Evolutionary conservation across 2,888 invertebrate species (phyloP).

Genomic region (Apoderus coryli): DNA sequence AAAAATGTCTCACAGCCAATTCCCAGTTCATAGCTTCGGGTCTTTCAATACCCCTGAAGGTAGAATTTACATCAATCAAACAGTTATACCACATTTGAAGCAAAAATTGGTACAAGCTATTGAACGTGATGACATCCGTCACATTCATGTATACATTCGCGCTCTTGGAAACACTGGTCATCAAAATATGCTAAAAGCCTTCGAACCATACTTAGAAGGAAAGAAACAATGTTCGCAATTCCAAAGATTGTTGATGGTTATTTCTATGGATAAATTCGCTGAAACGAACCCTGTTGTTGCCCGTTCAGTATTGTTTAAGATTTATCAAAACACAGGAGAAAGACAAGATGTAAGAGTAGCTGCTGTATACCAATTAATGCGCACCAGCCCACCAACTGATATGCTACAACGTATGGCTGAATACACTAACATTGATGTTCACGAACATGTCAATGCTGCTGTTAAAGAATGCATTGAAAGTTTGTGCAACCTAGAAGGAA

Average conservation of each 20-base stretch:
- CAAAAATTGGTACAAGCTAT: constrained; percentile 40
- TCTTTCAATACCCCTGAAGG: constrained; percentile 39
- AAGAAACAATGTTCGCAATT: constrained; percentile 39
- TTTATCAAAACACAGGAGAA: constrained; percentile 51
- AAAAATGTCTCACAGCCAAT: constrained; percentile 40
- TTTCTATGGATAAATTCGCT: constrained; percentile 39
- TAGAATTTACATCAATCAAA: constrained; percentile 34
- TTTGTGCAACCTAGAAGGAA: constrained; percentile 35
- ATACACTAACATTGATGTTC: constrained; percentile 48
- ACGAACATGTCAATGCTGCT: constrained; percentile 48
- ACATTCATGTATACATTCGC: constrained; percentile 44
- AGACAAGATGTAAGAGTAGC: constrained; percentile 48
- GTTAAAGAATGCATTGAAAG: constrained; percentile 46
- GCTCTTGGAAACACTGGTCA: constrained; percentile 53
- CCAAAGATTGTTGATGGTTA: constrained; percentile 49
- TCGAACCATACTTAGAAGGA: constrained; percentile 55
- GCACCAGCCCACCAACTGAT: constrained; percentile 40
- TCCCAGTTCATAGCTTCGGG: constrained; percentile 51
- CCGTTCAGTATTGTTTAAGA: constrained; percentile 45
- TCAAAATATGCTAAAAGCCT: constrained; percentile 42
- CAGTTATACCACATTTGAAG: constrained; percentile 45
- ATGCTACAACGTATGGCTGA: constrained; percentile 59
- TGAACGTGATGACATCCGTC: constrained; percentile 36
- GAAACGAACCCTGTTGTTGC: constrained; percentile 36
- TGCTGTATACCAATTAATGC: constrained; percentile 46